A percentile compares a stretch with the other conserved stretches of the same genome.
phyloP scores from a whole-genome alignment of 2,888 invertebrate species.

The Coleophora flavipennella region DNA sequence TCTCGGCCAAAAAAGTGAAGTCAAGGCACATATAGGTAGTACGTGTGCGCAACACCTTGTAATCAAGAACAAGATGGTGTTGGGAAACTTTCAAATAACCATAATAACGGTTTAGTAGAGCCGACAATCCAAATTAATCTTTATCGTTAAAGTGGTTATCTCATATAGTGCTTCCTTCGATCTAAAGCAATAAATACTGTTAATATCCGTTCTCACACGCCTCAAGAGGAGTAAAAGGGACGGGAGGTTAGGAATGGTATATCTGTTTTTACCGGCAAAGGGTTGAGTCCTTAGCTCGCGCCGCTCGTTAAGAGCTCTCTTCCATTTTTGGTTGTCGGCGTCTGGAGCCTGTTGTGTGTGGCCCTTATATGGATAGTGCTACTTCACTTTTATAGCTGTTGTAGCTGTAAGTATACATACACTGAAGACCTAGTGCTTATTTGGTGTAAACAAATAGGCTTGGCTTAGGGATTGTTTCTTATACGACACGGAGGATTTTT shows the following conservation, averaged over 20 bases:
- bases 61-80: no score
- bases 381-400: conserved; percentile 15
- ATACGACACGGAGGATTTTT: background rate
- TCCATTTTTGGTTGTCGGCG: conserved; percentile 47
- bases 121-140: conserved; percentile 8
- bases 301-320: conserved; percentile 41
- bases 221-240: conserved; percentile 10
- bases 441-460: conserved; percentile 4
- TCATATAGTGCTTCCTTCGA: conserved; percentile 1
- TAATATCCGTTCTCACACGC: background rate
- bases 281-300: conserved; percentile 26
- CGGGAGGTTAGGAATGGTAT: conserved; percentile 8
- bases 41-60: no score
- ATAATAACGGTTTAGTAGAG: no score
- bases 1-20: no score
- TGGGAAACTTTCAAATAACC: no score
- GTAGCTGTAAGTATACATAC: background rate
- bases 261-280: conserved; percentile 19
- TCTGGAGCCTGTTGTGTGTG: conserved; percentile 26
- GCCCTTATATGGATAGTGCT: conserved; percentile 33
- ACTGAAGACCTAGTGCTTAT: conserved; percentile 16
- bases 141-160: conserved; percentile 10
- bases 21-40: no score
- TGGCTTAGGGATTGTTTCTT: conserved; percentile 2
- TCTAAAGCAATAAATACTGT: conserved; percentile 6